Percentiles rank a stretch among this genome's conserved stretches.
Conservation (phyloP, 1,140 invertebrate genomes). For the Whitmania pigra region DNA sequence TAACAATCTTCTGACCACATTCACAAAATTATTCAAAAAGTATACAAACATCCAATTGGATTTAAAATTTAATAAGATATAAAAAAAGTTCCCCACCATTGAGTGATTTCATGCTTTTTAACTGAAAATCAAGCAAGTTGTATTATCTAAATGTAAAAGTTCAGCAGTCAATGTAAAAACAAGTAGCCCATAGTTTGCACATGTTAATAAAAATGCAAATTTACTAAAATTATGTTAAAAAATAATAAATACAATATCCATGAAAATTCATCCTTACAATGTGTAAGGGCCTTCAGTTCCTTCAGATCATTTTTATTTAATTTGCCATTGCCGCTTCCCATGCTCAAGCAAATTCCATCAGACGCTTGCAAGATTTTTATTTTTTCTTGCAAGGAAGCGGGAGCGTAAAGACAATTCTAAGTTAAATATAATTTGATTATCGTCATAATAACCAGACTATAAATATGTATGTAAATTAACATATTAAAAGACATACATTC, state of each 20-base stretch:
- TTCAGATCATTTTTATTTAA: slow-evolving; percentile 13
- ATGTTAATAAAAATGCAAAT: no score
- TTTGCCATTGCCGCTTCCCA: slow-evolving; percentile 11
- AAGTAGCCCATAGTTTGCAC: not conserved
- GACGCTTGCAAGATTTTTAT: no score
- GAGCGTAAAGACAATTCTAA: no score
- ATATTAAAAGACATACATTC: no score
- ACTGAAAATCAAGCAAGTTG: not conserved
- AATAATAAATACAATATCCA: no score
- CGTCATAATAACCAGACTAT: no score
- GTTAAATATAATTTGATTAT: no score
- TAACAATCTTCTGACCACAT: no score
- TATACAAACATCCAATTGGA: not conserved
- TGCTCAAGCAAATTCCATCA: not conserved
- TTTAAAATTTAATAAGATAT: not conserved
- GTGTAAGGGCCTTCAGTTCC: slow-evolving; percentile 6
- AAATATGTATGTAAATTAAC: no score
- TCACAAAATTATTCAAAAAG: no score
- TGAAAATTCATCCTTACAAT: not conserved
- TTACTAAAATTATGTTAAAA: no score
- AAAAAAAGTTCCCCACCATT: not conserved
- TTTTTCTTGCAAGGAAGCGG: no score
- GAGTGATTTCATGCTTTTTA: slow-evolving; percentile 11
- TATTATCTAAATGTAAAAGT: not conserved
- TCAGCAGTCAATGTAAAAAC: not conserved